Percentiles rank a stretch among this genome's conserved stretches.
phyloP scores from a whole-genome alignment of 1,140 invertebrate species.

The Oscheius sp. region DNA sequence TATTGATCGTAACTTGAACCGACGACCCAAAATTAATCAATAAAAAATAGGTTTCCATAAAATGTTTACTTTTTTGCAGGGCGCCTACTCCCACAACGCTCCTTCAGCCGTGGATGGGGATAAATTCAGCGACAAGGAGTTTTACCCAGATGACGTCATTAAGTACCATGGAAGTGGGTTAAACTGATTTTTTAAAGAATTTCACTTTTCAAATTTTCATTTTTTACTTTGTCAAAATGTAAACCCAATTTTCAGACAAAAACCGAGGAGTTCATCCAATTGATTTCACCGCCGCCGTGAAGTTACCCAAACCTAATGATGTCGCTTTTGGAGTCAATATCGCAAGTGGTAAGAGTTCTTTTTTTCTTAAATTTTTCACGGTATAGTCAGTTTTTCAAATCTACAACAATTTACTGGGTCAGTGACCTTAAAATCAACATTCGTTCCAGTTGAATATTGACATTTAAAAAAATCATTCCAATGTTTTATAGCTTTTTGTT shows the following conservation, averaged over 20 bases:
- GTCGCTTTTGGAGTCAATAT: conserved; percentile 3
- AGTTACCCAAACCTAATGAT: not conserved
- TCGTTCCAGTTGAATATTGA: not conserved
- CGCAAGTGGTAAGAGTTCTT: too few relatives aligned
- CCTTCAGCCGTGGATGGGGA: conserved; percentile 3
- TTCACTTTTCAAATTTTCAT: conserved; percentile 24
- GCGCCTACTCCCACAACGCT: conserved; percentile 1
- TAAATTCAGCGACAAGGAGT: conserved; percentile 69
- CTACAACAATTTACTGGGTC: too few relatives aligned
- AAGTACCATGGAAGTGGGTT: conserved; percentile 78
- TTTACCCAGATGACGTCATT: conserved; percentile 81
- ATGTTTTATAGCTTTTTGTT: not conserved
- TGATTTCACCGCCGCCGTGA: conserved; percentile 13
- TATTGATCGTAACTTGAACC: too few relatives aligned
- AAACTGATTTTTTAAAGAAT: not conserved
- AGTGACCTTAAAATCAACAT: not conserved
- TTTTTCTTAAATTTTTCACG: too few relatives aligned
- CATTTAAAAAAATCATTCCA: not conserved
- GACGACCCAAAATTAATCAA: too few relatives aligned
- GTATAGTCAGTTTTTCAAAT: not conserved
- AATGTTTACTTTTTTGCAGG: too few relatives aligned
- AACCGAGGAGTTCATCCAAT: conserved; percentile 34
- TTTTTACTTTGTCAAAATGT: too few relatives aligned
- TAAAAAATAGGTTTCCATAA: too few relatives aligned
- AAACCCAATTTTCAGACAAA: conserved; percentile 19